phyloP scores from a whole-genome alignment of 2,888 invertebrate genomes.

The Pseudococcus jackbeardsleyi region DNA sequence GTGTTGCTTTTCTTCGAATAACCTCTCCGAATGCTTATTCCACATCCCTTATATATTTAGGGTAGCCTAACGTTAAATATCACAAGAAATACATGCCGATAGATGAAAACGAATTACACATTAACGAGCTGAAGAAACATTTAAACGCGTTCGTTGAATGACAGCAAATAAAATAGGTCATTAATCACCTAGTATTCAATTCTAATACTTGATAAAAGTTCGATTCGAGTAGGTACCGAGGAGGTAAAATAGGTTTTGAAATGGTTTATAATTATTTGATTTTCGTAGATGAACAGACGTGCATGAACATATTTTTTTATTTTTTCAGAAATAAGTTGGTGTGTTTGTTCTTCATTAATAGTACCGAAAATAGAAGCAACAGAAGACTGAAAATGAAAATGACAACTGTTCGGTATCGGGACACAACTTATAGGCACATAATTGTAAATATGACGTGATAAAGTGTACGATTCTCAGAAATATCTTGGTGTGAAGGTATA shows the following conservation, averaged over 20 bases:
- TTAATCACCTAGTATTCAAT: slow-evolving; percentile 54
- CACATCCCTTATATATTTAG: slow-evolving; percentile 42
- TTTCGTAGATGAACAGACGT: neutral
- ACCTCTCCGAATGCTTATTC: neutral
- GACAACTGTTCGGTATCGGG: no score
- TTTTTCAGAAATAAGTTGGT: no score
- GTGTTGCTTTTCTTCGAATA: slow-evolving; percentile 37
- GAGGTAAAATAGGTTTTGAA: no score
- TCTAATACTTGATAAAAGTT: slow-evolving; percentile 15
- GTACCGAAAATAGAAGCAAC: no score
- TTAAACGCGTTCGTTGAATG: slow-evolving; percentile 57
- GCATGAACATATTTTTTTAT: no score
- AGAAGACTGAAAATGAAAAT: no score
- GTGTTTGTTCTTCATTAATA: no score
- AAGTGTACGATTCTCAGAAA: no score
- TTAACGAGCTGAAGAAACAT: slow-evolving; percentile 61
- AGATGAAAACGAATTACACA: slow-evolving; percentile 62
- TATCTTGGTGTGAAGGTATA: no score
- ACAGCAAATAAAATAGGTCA: slow-evolving; percentile 60
- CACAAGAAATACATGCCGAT: slow-evolving; percentile 56
- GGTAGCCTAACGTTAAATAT: slow-evolving; percentile 46
- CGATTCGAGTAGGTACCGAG: neutral
- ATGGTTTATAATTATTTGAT: neutral
- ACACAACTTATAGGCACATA: no score
- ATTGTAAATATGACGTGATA: no score